Evolutionary conservation across 53 echinoderm and acorn worm species (phyloP).

Genomic region (Holothuria scabra): DNA sequence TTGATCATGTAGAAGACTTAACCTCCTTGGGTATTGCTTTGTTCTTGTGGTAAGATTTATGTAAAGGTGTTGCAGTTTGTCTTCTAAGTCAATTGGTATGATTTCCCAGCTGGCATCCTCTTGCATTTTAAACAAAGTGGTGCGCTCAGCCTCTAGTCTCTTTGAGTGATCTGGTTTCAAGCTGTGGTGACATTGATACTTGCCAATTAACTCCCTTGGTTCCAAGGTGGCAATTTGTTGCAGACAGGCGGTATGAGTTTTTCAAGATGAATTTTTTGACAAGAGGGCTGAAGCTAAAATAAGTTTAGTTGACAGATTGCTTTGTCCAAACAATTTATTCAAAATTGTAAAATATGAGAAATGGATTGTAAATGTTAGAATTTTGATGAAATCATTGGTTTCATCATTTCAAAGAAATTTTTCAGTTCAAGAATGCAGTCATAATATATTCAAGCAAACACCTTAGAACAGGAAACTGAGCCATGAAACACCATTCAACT

Average conservation of each 20-base stretch:
- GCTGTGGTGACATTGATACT: conserved; percentile 36
- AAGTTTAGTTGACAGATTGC: too few relatives aligned
- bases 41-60: conserved; percentile 1
- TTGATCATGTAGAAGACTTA: neutral
- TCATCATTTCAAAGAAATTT: too few relatives aligned
- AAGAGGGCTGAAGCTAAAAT: too few relatives aligned
- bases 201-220: conserved; percentile 38
- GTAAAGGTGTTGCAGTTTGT: neutral
- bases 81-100: conserved; percentile 37
- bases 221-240: conserved; percentile 41
- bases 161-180: conserved; percentile 45
- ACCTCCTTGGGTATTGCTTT: neutral
- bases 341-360: too few relatives aligned
- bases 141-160: neutral
- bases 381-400: too few relatives aligned
- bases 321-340: too few relatives aligned
- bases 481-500: too few relatives aligned
- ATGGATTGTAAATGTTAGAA: too few relatives aligned
- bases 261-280: conserved; percentile 12
- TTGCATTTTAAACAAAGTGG: conserved; percentile 23
- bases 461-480: too few relatives aligned
- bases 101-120: conserved; percentile 29
- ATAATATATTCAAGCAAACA: too few relatives aligned
- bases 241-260: neutral
- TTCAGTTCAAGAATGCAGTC: too few relatives aligned